Base-by-base conservation (phyloP, 2,797 vertebrate genomes). In the Karalla daura region DNA sequence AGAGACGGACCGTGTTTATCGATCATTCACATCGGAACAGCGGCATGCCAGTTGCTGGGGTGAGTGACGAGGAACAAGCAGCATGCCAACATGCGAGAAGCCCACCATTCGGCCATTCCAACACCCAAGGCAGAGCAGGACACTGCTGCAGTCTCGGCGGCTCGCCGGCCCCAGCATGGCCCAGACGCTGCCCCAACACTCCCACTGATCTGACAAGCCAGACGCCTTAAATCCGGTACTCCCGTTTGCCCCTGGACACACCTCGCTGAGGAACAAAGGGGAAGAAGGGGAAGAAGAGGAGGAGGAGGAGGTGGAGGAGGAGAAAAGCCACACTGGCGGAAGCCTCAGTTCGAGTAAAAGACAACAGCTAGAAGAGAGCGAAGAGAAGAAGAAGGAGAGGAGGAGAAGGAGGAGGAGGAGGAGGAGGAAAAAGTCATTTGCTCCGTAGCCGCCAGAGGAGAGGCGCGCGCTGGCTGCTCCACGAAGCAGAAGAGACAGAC, bases 31-130 rank as follows among this genome's bases (percentile, higher is more conserved):
- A 23, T 51, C 53, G 46, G 24, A 69, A 39, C 17, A 43, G 21
- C 21, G 10, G 15, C 55, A 75, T 32, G 47, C 24, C 46, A 51
- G 52, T 28, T 15, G 13, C n/a, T 63, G 17, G 56, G 58, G 53
- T 36, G 20, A 66, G 33, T 63, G 55, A 76, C 9, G 33, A 36
- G 37, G 52, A 73, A 62, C 51, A 59, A 86, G 84, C 84, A 88
- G 74, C 85, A 91, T 86, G 88, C 86, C 39, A 89, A 74, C 86
- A 85, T 91, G 89, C 92, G 90, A 85, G 60, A 74, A 93, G 90
- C 95, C 93, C 94, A 96, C 94, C 95, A 94, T 95, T 93, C 84
- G 81, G 82, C 91, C 90, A 93, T 92, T 88, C 93, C 93, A 95
- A 89, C 95, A 96, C 88, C 91, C 93, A 94, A 95, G 91, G 39